phyloP scores from a whole-genome alignment of 2,797 vertebrate species.

The Bradypodion pumilum region DNA sequence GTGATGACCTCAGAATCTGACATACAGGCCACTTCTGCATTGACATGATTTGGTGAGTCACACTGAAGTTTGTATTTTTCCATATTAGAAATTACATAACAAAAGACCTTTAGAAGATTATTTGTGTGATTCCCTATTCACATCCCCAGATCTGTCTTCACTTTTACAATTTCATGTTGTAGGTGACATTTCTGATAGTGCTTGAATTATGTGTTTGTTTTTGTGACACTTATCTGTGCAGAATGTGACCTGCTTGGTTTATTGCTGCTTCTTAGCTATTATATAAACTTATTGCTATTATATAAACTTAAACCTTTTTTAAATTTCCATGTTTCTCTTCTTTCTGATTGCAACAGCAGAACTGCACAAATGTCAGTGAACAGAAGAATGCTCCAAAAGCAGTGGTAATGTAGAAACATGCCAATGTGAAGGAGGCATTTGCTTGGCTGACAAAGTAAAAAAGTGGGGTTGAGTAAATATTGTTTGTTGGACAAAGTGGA shows the following conservation, averaged over 20 bases:
- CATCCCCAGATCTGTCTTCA: neutral
- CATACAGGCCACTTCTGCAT: neutral
- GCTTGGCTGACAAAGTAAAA: conserved; percentile 62
- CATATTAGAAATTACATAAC: too few species aligned
- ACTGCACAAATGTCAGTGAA: conserved; percentile 67
- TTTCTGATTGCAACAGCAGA: conserved; percentile 67
- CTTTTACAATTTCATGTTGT: conserved; percentile 10
- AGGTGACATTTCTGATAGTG: conserved; percentile 35
- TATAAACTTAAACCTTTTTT: conserved; percentile 54
- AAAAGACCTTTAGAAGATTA: neutral
- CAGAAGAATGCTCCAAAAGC: conserved; percentile 66
- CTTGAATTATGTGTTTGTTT: conserved; percentile 49
- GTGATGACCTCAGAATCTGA: neutral
- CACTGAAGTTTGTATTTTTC: neutral
- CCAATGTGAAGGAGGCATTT: conserved; percentile 44
- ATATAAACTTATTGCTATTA: conserved; percentile 59
- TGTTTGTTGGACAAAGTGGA: conserved; percentile 52
- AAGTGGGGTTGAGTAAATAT: conserved; percentile 58
- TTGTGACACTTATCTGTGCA: conserved; percentile 27
- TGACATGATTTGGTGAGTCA: neutral
- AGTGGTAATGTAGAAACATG: conserved; percentile 55
- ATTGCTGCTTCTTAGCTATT: conserved; percentile 54
- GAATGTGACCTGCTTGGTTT: conserved; percentile 52
- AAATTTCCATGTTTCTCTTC: conserved; percentile 48
- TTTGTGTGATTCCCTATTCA: neutral